phyloP scores from a whole-genome alignment of 2,888 invertebrate genomes.

The Tetrapedia diversipes region DNA sequence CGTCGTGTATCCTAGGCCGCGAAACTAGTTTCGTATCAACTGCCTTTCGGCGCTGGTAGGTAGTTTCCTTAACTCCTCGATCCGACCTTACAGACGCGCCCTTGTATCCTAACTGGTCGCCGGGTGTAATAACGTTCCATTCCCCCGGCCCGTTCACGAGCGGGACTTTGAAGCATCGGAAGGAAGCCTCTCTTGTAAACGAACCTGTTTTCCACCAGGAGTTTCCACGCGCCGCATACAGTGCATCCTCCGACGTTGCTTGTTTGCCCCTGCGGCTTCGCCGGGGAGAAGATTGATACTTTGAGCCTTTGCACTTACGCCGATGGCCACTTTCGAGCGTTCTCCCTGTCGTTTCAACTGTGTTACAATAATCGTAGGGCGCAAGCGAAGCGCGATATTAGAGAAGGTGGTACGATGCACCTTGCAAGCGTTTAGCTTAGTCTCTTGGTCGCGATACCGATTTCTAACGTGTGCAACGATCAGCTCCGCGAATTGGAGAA shows the following conservation, averaged over 20 bases:
- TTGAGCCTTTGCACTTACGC: background rate
- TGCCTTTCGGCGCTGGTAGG: conserved; percentile 68
- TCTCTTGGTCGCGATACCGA: too few species aligned
- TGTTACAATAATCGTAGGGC: background rate
- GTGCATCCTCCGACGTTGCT: background rate
- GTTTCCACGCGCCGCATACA: conserved; percentile 19
- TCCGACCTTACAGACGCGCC: conserved; percentile 55
- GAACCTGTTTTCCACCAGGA: conserved; percentile 27
- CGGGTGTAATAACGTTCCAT: conserved; percentile 56
- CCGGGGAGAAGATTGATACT: conserved; percentile 6
- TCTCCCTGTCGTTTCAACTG: background rate
- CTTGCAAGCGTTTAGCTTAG: too few species aligned
- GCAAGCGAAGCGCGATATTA: too few species aligned
- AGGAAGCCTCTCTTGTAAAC: conserved; percentile 18
- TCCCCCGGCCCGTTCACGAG: conserved; percentile 5
- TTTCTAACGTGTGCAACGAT: too few species aligned
- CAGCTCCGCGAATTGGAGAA: too few species aligned
- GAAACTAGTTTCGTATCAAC: conserved; percentile 77
- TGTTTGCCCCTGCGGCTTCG: conserved; percentile 10
- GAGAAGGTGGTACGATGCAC: too few species aligned
- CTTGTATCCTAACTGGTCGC: conserved; percentile 59
- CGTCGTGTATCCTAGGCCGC: conserved; percentile 74
- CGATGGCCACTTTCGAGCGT: background rate
- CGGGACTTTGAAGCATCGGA: conserved; percentile 28
- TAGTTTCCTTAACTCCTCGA: conserved; percentile 71